Evolutionary conservation across 2,113 vertebrate species (phyloP).

Genomic region (Pogona vitticeps): DNA sequence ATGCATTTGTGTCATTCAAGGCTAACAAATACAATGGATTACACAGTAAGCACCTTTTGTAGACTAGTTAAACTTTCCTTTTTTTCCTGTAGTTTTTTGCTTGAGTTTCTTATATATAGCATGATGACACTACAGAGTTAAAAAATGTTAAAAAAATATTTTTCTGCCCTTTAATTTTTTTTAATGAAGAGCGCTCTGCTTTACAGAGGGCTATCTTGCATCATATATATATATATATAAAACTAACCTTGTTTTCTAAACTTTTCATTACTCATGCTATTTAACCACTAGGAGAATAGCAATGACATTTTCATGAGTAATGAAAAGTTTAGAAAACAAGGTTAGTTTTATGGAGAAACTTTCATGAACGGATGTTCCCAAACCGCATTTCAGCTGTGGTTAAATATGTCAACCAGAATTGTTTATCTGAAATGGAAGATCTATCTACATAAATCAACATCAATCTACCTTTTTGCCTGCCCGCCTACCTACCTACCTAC

Average conservation of each 20-base stretch:
- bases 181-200: background rate
- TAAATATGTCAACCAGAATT: constrained; percentile 48
- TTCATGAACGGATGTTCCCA: constrained; percentile 57
- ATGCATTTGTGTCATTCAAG: no score
- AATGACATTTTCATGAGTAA: constrained; percentile 42
- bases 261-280: constrained; percentile 5
- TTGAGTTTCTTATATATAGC: no score
- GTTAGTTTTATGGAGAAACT: constrained; percentile 57
- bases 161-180: no score
- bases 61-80: no score
- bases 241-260: background rate
- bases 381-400: constrained; percentile 53
- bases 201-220: background rate
- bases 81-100: no score
- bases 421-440: constrained; percentile 15
- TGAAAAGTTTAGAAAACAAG: constrained; percentile 48
- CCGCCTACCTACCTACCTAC: background rate
- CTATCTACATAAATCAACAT: background rate
- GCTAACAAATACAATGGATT: no score
- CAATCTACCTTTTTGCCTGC: background rate
- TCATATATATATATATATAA: background rate
- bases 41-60: no score
- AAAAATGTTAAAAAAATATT: no score
- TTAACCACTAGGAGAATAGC: constrained; percentile 8
- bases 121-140: no score